Evolutionary conservation across 2,888 invertebrate species (phyloP).

Genomic region (Heterodera filipjevi): DNA sequence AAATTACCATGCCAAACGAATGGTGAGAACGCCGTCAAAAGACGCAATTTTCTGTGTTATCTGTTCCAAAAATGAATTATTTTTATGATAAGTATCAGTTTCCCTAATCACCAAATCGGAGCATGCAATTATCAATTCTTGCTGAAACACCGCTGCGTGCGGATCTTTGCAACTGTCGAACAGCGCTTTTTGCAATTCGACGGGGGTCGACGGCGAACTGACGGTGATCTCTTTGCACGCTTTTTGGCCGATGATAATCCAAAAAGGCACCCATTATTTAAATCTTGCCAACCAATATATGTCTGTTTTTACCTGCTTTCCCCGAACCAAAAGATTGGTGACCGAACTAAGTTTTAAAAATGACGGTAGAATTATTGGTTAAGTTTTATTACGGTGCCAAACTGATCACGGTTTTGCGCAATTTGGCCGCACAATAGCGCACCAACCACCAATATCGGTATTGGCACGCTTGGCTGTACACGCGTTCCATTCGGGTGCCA

Average conservation of each 20-base stretch:
- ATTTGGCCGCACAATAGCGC: conserved; percentile 87
- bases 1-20: conserved; percentile 68
- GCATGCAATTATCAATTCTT: conserved; percentile 80
- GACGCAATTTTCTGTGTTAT: conserved; percentile 73
- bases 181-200: conserved; percentile 88
- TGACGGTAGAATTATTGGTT: neutral
- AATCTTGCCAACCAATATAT: neutral
- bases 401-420: conserved; percentile 92
- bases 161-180: conserved; percentile 79
- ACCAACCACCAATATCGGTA: conserved; percentile 70
- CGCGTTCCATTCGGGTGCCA: conserved; percentile 66
- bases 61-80: conserved; percentile 33
- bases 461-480: conserved; percentile 67
- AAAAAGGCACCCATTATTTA: conserved; percentile 8
- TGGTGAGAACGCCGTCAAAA: conserved; percentile 89
- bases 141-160: conserved; percentile 87
- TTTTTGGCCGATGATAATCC: conserved; percentile 44
- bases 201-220: conserved; percentile 94
- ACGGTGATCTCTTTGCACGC: conserved; percentile 82
- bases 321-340: conserved; percentile 93
- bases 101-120: conserved; percentile 51
- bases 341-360: conserved; percentile 74
- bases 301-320: conserved; percentile 79
- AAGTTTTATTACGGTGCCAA: conserved; percentile 78
- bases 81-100: neutral